These are phyloP conservation scores for Cotesia glomerata DNA, from an alignment of 1,140 invertebrate species.

Conservation along the genomic window DNA sequence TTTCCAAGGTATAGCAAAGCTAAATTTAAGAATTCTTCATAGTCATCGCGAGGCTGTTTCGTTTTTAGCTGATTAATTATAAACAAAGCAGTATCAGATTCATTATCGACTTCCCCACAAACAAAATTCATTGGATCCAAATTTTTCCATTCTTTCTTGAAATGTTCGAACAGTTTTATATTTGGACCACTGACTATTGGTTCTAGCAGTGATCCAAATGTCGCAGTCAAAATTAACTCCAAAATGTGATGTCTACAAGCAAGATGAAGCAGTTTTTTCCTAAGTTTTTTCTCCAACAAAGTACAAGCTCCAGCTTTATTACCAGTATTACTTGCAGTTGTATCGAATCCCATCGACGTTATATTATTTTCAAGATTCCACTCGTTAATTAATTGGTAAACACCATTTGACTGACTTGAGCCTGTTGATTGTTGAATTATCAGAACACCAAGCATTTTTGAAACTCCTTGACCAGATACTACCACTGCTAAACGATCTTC, in stretches of 20 bases:
- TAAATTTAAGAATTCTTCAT: slow-evolving; percentile 29
- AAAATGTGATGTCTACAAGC: background rate
- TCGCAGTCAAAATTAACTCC: too few species aligned
- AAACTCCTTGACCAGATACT: slow-evolving; percentile 22
- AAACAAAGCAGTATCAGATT: too few species aligned
- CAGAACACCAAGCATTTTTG: slow-evolving; percentile 16
- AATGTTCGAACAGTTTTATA: too few species aligned
- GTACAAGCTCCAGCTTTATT: background rate
- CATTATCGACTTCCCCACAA: too few species aligned
- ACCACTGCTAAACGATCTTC: slow-evolving; percentile 22
- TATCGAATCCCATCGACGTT: background rate
- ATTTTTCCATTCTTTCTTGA: too few species aligned
- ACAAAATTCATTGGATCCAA: too few species aligned
- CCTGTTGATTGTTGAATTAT: slow-evolving; percentile 20
- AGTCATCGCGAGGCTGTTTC: slow-evolving; percentile 28
- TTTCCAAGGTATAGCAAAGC: slow-evolving; percentile 29
- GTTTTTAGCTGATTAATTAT: too few species aligned
- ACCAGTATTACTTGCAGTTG: background rate
- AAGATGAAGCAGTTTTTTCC: background rate
- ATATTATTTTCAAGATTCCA: slow-evolving; percentile 17
- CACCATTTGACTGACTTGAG: slow-evolving; percentile 12
- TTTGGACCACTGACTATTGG: too few species aligned
- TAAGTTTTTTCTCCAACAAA: background rate
- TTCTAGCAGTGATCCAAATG: too few species aligned
- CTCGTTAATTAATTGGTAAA: slow-evolving; percentile 16